These are phyloP conservation scores for Drosophila lacteicornis DNA, from an alignment of 1,140 invertebrate species.

Conservation along the genomic window DNA sequence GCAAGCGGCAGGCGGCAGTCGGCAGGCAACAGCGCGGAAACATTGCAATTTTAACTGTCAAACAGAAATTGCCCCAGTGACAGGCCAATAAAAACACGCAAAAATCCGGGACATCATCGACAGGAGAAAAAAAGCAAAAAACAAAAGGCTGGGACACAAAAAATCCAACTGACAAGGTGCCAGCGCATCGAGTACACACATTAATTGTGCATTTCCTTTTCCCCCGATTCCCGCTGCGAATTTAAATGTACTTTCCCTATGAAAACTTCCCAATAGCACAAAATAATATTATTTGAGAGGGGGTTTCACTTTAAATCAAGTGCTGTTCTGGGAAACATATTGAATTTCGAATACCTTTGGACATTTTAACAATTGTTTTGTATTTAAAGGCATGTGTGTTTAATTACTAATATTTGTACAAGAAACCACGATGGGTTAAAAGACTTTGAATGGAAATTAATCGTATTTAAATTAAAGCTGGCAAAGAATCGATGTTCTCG, in stretches of 20 bases:
- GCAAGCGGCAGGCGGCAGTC: background rate
- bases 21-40: constrained; percentile 35
- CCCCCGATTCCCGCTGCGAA: no score
- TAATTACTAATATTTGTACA: no score
- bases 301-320: no score
- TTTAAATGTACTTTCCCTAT: background rate
- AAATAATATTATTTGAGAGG: background rate
- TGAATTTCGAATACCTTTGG: no score
- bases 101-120: constrained; percentile 22
- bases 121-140: background rate
- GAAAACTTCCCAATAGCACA: background rate
- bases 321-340: no score
- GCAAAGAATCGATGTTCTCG: no score
- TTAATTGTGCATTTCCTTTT: background rate
- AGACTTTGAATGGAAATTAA: no score
- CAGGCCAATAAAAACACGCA: constrained; percentile 48
- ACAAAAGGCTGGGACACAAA: constrained; percentile 5
- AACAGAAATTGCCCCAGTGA: constrained; percentile 57
- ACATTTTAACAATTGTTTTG: no score
- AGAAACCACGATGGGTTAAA: no score
- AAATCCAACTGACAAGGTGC: constrained; percentile 6
- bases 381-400: no score
- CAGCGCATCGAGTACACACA: constrained; percentile 6
- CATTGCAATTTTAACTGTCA: constrained; percentile 59
- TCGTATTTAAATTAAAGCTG: no score